Evolutionary conservation across 2,113 vertebrate genomes (phyloP).

Genomic region (Pyxicephalus adspersus): DNA sequence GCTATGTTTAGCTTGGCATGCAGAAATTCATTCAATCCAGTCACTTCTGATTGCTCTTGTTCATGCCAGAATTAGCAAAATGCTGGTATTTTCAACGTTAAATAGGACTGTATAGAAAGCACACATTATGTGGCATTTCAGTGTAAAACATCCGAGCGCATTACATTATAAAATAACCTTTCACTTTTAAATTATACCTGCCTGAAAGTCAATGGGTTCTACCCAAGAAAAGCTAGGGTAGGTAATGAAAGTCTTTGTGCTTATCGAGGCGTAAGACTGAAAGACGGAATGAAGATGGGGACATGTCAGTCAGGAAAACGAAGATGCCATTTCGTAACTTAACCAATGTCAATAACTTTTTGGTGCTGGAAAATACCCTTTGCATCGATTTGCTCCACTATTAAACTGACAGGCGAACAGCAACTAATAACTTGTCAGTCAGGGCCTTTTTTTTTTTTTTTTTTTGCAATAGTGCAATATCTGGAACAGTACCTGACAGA

Average conservation of each 20-base stretch:
- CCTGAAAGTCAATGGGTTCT: constrained; percentile 45
- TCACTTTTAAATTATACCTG: constrained; percentile 48
- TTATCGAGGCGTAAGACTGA: constrained; percentile 33
- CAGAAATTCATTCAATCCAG: constrained; percentile 43
- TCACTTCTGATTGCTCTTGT: constrained; percentile 41
- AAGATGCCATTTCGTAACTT: not conserved
- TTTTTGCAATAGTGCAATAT: no score
- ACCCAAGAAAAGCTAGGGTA: constrained; percentile 2
- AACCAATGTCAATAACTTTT: not conserved
- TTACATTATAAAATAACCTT: constrained; percentile 49
- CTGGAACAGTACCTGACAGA: no score
- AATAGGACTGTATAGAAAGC: constrained; percentile 35
- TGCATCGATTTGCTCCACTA: not conserved
- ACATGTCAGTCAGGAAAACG: constrained; percentile 28
- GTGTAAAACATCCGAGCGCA: constrained; percentile 15
- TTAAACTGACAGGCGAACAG: not conserved
- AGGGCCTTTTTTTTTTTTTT: no score
- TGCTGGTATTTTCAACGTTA: constrained; percentile 26
- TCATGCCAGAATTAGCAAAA: constrained; percentile 27
- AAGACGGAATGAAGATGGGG: constrained; percentile 25
- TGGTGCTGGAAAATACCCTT: not conserved
- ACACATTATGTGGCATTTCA: constrained; percentile 17
- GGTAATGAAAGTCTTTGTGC: constrained; percentile 45
- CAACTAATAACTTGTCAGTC: not conserved
- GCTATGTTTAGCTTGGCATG: constrained; percentile 46